phyloP scores from a whole-genome alignment of 1,140 invertebrate genomes.

The Steinernema khuongi region DNA sequence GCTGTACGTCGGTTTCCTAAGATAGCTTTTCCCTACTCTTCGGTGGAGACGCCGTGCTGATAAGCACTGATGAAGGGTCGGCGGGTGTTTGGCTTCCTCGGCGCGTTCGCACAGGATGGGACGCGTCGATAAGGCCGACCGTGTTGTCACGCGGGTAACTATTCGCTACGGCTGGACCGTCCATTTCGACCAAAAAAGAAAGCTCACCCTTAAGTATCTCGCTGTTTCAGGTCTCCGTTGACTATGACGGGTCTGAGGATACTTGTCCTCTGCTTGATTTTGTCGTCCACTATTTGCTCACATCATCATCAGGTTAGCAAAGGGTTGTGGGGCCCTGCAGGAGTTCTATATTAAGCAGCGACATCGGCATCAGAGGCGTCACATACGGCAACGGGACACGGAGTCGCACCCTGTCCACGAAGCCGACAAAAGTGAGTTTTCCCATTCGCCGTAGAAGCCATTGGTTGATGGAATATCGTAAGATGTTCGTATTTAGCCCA shows the following conservation, averaged over 20 bases:
- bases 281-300: background rate
- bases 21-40: too few relatives aligned
- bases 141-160: conserved; percentile 1
- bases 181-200: background rate
- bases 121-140: background rate
- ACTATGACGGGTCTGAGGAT: background rate
- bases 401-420: background rate
- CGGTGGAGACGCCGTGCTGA: too few relatives aligned
- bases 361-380: background rate
- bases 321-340: too few relatives aligned
- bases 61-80: too few relatives aligned
- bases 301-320: background rate
- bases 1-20: too few relatives aligned
- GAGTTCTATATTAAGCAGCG: too few relatives aligned
- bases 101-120: background rate
- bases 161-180: background rate
- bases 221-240: too few relatives aligned
- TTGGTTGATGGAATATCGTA: background rate
- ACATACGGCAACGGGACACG: background rate
- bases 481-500: background rate
- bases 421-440: conserved; percentile 3
- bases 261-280: background rate
- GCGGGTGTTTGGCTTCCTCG: background rate
- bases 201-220: too few relatives aligned
- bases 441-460: background rate